Base-by-base conservation (phyloP, 2,888 invertebrate species). In the Parnassius orleans region DNA sequence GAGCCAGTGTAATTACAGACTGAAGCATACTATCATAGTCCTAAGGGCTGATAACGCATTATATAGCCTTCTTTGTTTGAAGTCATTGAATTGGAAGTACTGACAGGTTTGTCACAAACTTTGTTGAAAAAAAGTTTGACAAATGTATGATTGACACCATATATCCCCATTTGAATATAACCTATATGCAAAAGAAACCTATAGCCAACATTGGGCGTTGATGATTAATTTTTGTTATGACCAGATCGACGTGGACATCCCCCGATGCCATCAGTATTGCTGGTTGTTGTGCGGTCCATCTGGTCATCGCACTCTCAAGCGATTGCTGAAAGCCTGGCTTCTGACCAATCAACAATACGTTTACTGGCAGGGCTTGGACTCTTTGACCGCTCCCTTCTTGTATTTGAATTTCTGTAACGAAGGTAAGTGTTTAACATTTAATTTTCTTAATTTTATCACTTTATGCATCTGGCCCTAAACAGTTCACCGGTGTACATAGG, bases 351-450 rank as follows among this genome's bases (percentile, higher is more conserved):
- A 97, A 0, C 95, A 98, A 76, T 99, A 99, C 76, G 99, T 99
- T 1, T 99, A 99, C 86, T 99, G 99, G 99, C 99, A 99, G 90
- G 99, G 99, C 0, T 90, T 99, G 61, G 99, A 99, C 87, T 99
- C 99, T 0, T 92, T 99, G 14, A 98, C 98, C 60, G 99, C 99
- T 0, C 99, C 99, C 0, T 99, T 99, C 91, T 91, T 99, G 3
- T 97, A 96, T 81, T 93, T 99, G 44, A 98, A 99, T 90, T 99
- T 99, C 81, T 98, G 98, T 81, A 94, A 99, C 83, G 98, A 99
- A 94, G 97, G 98, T 97, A 79, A 66, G 69, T 10, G 9, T 51
- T 51, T 24, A 51, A 24, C 24, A 12, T 11, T 42, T 42, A 15
- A 42, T 42, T n/a, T 47, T 5, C n/a, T 33, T 33, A 33, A 33